Evolutionary conservation across 2,113 vertebrate species (phyloP).

Genomic region (Malurus alboscapulatus): DNA sequence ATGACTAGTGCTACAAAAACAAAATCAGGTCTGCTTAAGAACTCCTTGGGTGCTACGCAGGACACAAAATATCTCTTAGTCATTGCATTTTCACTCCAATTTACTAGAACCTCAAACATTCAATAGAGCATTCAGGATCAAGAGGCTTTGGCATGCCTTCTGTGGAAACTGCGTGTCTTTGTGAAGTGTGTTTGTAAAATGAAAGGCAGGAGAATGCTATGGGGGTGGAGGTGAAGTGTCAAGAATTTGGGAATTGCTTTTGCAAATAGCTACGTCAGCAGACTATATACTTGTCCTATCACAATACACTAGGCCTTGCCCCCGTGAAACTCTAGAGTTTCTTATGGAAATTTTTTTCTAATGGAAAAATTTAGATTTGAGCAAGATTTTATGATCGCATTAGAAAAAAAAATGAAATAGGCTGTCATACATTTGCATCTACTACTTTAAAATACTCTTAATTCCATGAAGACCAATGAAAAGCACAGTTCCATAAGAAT

Average conservation of each 20-base stretch:
- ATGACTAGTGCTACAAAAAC: not conserved
- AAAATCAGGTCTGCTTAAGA: not conserved
- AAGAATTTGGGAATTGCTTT: constrained; percentile 20
- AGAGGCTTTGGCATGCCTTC: not conserved
- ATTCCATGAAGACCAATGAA: not conserved
- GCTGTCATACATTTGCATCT: not conserved
- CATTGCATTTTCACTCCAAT: not conserved
- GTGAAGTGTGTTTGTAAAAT: not conserved
- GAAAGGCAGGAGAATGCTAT: not conserved
- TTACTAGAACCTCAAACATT: not conserved
- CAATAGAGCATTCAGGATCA: not conserved
- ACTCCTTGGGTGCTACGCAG: not conserved
- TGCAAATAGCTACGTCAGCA: not conserved
- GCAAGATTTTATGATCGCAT: accelerated
- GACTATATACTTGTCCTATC: not conserved
- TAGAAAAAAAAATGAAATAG: not conserved
- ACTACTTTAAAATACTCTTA: not conserved
- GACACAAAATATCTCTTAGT: not conserved
- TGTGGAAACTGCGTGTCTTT: not conserved
- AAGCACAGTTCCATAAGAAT: not conserved
- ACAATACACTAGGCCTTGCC: not conserved
- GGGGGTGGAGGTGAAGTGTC: not conserved
- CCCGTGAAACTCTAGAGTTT: not conserved
- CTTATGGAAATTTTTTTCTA: not conserved
- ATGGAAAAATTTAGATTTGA: not conserved